phyloP scores from a whole-genome alignment of 35 echinoderm and acorn worm genomes.

The Holothuria glaberrima region DNA sequence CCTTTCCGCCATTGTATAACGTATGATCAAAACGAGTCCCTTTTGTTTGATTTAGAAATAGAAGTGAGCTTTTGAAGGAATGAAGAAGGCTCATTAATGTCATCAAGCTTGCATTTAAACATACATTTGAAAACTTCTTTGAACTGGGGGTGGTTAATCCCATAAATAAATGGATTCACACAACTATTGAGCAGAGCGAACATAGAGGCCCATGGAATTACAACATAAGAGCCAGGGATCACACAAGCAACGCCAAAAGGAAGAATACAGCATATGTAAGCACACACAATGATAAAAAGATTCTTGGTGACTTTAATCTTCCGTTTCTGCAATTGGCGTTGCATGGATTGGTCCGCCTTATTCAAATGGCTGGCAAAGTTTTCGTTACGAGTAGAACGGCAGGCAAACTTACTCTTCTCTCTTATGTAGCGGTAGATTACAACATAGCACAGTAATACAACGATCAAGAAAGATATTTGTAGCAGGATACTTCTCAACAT shows the following conservation, averaged over 20 bases:
- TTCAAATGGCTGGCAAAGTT: not conserved
- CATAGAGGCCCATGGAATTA: slow-evolving; percentile 19
- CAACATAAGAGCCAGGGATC: not conserved
- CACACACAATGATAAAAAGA: not conserved
- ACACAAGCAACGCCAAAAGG: too few species aligned
- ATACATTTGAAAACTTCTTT: slow-evolving; percentile 12
- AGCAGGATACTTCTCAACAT: too few species aligned
- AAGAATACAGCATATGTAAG: slow-evolving; percentile 13
- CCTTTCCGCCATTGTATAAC: too few species aligned
- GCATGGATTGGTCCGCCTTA: too few species aligned
- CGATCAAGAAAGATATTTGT: not conserved
- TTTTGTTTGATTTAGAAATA: too few species aligned
- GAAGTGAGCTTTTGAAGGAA: not conserved
- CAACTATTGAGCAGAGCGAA: not conserved
- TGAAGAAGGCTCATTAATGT: not conserved
- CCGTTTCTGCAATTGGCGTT: not conserved
- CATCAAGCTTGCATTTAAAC: not conserved
- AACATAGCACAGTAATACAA: not conserved
- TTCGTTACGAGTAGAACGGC: too few species aligned
- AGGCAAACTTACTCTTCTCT: not conserved
- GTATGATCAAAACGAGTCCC: too few species aligned
- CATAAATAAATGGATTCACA: too few species aligned
- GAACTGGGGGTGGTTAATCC: slow-evolving; percentile 26
- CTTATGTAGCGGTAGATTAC: not conserved
- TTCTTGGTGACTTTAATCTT: slow-evolving; percentile 6